Base-by-base conservation (phyloP, 1,140 invertebrate species). In the Neuroterus valhalla region DNA sequence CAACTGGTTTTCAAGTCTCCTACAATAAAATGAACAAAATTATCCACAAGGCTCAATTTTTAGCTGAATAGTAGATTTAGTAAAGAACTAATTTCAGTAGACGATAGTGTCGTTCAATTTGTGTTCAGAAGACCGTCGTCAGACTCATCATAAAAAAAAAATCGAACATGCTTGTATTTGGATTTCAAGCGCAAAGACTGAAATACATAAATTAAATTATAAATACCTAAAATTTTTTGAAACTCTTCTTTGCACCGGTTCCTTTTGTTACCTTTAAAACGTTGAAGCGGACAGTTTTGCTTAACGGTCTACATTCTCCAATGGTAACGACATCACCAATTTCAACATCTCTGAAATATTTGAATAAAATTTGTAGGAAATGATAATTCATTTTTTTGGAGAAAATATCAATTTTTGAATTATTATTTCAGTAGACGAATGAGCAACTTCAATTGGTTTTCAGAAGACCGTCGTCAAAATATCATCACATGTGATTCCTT, bases 201-300 rank as follows among this genome's bases (percentile, higher is more conserved):
- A 38, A 38, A 38, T 38, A 38, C 6, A 38, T 38, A 38, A 38
- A 38, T 1, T 10, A 38, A 38, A 38, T 38, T 5, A 38, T 38
- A 50, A 66, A 48, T 74, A 83, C 81, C 79, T 94, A 96, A 89
- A 95, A 96, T 88, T 96, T 96, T 85, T 94, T 96, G 91, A 99
- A 99, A 84, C 95, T 96, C 91, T 99, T 99, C 91, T 99, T 99
- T 31, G 96, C 94, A 77, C 96, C 96, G 78, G 96, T 94, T 85
- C 96, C 96, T 89, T 99, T 99, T 70, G 96, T 94, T 8, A 99
- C 98, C 91, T 99, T 99, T 78, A 99, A 91, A 48, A 99, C 98
- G 90, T 99, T 99, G 92, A 99, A 99, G 83, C 97, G 92, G 31
- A 99, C 98, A 66, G 99, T 99, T 91, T 99, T 99, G 85, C 97